Evolutionary conservation across 2,797 vertebrate genomes (phyloP), one percentile per base, ranked within the genome.

Genomic region (Sebastes hubbsi): DNA sequence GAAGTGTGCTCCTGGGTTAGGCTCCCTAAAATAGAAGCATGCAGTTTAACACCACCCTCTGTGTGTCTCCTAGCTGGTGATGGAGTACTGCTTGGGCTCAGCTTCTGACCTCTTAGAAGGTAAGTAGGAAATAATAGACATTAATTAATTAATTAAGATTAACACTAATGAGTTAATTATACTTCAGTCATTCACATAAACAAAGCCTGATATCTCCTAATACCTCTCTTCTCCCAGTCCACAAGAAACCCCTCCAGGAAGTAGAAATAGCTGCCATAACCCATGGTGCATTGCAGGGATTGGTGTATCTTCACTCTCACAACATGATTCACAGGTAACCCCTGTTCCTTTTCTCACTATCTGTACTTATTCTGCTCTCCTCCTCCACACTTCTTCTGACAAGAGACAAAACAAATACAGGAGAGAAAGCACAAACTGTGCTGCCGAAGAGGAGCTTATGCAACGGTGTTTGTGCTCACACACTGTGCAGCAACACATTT

Each of bases 71-170:
- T 69, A 98, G 97, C 94, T 98, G 95, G 97, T 98, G 94, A 98
- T 98, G 97, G 97, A 98, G 93, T 98, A 98, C 91, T 98, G 97
- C 93, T 89, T 98, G 93, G 97, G 97, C 88, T 98, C 97, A 34
- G 97, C 97, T 80, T 98, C 97, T 25, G 97, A 98, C 88, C 96
- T 98, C 80, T 92, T 98, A 82, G 97, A 98, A 97, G 97, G 97
- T 98, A 88, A 95, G 95, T 86, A 24, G 30, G 8, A 72, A 42
- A 22, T 1, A 85, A 62, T 7, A 24, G 36, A 66, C 27, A 77
- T 77, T n/a, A 38, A 46, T 71, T 14, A n/a, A n/a, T 59, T 58
- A 27, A n/a, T 59, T 58, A 8, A 58, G 14, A 38, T 70, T 36
- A 74, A 66, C 3, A 24, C 14, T 13, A 10, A 32, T n/a, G 14